Conservation (phyloP, 2,888 invertebrate genomes). For the Dexiosoma caninum region DNA sequence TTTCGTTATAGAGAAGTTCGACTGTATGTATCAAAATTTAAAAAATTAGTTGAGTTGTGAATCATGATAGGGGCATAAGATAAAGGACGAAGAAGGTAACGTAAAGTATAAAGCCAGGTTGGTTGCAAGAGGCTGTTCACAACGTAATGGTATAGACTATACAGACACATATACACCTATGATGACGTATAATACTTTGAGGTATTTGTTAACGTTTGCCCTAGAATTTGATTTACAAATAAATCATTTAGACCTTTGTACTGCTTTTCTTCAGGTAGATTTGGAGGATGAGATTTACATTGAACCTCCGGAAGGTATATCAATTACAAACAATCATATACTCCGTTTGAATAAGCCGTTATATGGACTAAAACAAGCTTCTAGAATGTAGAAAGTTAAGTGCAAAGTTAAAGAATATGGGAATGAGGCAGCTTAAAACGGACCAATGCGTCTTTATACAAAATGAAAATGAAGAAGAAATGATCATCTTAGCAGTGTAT, state of each 20-base stretch:
- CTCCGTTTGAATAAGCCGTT: slow-evolving; percentile 44
- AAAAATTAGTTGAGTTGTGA: too few relatives aligned
- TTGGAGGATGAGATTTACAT: slow-evolving; percentile 32
- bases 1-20: too few relatives aligned
- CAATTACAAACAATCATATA: slow-evolving; percentile 21
- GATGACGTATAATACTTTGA: neutral
- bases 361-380: slow-evolving; percentile 43
- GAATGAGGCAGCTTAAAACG: slow-evolving; percentile 65
- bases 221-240: slow-evolving; percentile 24
- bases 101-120: slow-evolving; percentile 20
- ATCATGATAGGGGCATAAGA: too few relatives aligned
- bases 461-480: slow-evolving; percentile 48
- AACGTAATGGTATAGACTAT: slow-evolving; percentile 64
- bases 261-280: slow-evolving; percentile 37
- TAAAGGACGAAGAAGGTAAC: slow-evolving; percentile 16
- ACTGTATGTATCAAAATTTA: too few relatives aligned
- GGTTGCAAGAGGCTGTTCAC: slow-evolving; percentile 67
- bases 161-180: slow-evolving; percentile 36
- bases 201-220: slow-evolving; percentile 4
- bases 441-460: slow-evolving; percentile 30
- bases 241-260: slow-evolving; percentile 23
- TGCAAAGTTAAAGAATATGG: slow-evolving; percentile 20
- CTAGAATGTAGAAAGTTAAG: slow-evolving; percentile 14
- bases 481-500: slow-evolving; percentile 3
- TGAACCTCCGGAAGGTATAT: slow-evolving; percentile 6